These are phyloP conservation scores for Lasiurus borealis DNA, from an alignment of 2,113 vertebrate genomes.

Conservation along the genomic window DNA sequence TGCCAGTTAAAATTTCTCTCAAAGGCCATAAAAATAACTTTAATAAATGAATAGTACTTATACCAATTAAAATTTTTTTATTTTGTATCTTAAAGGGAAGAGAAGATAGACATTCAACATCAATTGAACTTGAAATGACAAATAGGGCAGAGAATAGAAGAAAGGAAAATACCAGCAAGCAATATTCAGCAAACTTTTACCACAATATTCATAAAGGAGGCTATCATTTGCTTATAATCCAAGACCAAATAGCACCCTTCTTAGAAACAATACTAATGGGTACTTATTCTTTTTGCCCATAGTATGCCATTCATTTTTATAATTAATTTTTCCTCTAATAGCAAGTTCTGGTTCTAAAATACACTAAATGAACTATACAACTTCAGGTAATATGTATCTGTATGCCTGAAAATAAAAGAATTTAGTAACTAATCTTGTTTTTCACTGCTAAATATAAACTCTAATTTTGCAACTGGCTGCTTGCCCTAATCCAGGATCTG, in stretches of 20 bases:
- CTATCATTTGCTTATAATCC: background rate
- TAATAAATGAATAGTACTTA: background rate
- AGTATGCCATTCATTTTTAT: slow-evolving; percentile 13
- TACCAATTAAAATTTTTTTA: slow-evolving; percentile 12
- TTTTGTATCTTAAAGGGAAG: slow-evolving; percentile 34
- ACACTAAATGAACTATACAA: background rate
- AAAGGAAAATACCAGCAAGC: slow-evolving; percentile 19
- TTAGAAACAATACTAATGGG: slow-evolving; percentile 1
- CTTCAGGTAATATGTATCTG: slow-evolving; percentile 23
- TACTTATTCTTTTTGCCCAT: slow-evolving; percentile 21
- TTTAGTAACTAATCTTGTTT: no score
- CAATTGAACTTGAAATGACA: slow-evolving; percentile 40
- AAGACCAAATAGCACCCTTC: slow-evolving; percentile 21
- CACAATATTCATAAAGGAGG: background rate
- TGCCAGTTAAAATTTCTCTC: slow-evolving; percentile 48
- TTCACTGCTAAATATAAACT: no score
- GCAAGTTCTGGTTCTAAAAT: slow-evolving; percentile 50
- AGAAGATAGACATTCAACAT: slow-evolving; percentile 35
- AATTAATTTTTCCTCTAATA: slow-evolving; percentile 39
- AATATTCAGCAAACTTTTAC: slow-evolving; percentile 25
- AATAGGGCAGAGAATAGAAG: background rate
- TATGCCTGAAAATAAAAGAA: slow-evolving; percentile 1
- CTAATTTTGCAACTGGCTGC: no score
- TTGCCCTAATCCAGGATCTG: no score
- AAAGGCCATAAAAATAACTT: slow-evolving; percentile 29